Base-by-base conservation (phyloP, 2,888 invertebrate genomes). In the Nasonia oneida region DNA sequence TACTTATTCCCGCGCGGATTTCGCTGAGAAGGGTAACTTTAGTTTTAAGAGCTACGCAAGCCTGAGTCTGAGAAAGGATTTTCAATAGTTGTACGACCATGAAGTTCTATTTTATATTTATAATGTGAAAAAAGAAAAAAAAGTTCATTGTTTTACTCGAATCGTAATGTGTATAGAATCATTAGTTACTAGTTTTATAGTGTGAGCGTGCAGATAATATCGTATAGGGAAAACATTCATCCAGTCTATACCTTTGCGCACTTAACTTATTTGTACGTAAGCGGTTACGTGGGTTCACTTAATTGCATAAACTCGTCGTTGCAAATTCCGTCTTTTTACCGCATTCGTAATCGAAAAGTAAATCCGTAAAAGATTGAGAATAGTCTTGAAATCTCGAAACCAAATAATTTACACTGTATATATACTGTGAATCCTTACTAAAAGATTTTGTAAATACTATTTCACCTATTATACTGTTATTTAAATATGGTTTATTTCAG, bases 391-490 rank as follows among this genome's bases (percentile, higher is more conserved):
- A 67, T 74, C 14, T 2, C 47, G 87, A 79, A 84, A 89, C 88
- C 89, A 88, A 89, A 89, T 88, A 85, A 87, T 88, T 82, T 80
- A 85, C 86, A 81, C 81, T 89, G 89, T 89, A 88, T 76, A 88
- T 89, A 89, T 88, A 29, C 29, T 57, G 76, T 85, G 76, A 76
- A 57, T 74, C 74, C 50, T 42, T 74, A n/a, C 18, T n/a, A 74
- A 74, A 74, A 39, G 39, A 74, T 74, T 76, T 53, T 76, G 76
- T 76, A 76, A 76, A 76, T 76, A 76, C 8, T 37, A 57, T 23
- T 76, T 5, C 6, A 23, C n/a, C 12, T 75, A 75, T 57, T 57
- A 57, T 76, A 18, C 23, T 57, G 53, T 57, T 23, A 47, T 29
- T 76, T 76, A 76, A 29, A 57, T 57, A 89, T 64, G 70, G 75